Evolutionary conservation across 1,140 invertebrate species (phyloP).

Genomic region (Drosophila littoralis): DNA sequence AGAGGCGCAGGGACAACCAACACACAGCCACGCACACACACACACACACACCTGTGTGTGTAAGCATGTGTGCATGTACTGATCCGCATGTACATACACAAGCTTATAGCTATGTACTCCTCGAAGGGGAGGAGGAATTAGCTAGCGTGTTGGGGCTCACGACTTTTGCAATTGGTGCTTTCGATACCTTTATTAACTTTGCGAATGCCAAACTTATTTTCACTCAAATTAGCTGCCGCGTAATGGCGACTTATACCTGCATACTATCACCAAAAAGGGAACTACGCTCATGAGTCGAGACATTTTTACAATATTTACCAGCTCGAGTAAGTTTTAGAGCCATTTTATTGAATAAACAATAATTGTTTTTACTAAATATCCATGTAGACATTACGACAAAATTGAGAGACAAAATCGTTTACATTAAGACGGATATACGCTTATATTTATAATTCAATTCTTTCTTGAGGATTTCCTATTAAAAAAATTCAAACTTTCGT

Average conservation of each 20-base stretch:
- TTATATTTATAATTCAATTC: no score
- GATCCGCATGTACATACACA: neutral
- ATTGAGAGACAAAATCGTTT: no score
- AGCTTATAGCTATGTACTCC: neutral
- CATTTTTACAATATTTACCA: no score
- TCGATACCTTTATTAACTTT: conserved; percentile 44
- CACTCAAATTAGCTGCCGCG: conserved; percentile 33
- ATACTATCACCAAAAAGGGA: neutral
- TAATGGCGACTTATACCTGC: conserved; percentile 13
- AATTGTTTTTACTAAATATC: no score
- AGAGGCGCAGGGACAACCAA: conserved; percentile 7
- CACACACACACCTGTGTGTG: neutral
- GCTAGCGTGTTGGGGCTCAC: conserved; percentile 28
- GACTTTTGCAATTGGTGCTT: conserved; percentile 43
- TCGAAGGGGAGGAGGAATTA: neutral
- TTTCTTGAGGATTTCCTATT: no score
- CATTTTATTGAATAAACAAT: no score
- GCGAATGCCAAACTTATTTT: conserved; percentile 15
- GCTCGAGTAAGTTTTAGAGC: no score
- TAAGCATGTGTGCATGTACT: neutral
- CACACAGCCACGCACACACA: conserved; percentile 12
- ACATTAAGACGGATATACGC: no score
- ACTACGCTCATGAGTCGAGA: neutral
- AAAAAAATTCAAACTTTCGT: no score
- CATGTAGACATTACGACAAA: no score